A percentile compares a stretch with the other conserved stretches of the same genome.
Evolutionary conservation across 2,888 invertebrate genomes (phyloP).

Genomic region (Drosophila pseudotakahashii): DNA sequence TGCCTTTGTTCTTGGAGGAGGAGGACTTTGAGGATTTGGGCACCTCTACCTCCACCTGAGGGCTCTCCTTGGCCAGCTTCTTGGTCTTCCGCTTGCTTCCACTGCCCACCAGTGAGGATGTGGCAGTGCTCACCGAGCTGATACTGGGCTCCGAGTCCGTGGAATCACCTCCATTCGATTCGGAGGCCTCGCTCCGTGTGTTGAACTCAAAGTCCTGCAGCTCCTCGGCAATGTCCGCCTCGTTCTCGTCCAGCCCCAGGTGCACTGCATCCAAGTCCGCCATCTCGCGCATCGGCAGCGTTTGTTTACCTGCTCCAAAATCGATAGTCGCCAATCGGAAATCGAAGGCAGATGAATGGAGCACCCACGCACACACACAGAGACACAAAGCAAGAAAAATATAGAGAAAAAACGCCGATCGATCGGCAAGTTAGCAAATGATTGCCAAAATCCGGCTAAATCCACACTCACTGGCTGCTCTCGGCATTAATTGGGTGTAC

Average conservation of each 20-base stretch:
- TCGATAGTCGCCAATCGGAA: not conserved
- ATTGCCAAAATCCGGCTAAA: slow-evolving; percentile 1
- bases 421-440: slow-evolving; percentile 57
- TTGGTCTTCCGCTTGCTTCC: slow-evolving; percentile 65
- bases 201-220: slow-evolving; percentile 92
- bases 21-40: slow-evolving; percentile 38
- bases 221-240: slow-evolving; percentile 91
- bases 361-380: slow-evolving; percentile 49
- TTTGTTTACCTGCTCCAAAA: slow-evolving; percentile 63
- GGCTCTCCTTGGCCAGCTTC: slow-evolving; percentile 51
- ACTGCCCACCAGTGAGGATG: slow-evolving; percentile 85
- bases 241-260: slow-evolving; percentile 88
- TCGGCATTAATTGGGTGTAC: slow-evolving; percentile 30
- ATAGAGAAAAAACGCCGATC: slow-evolving; percentile 78
- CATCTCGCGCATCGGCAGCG: slow-evolving; percentile 82
- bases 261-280: slow-evolving; percentile 87
- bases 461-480: slow-evolving; percentile 52
- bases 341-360: slow-evolving; percentile 7
- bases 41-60: slow-evolving; percentile 11
- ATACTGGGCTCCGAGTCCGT: slow-evolving; percentile 89
- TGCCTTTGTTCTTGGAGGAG: slow-evolving; percentile 54
- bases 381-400: slow-evolving; percentile 63
- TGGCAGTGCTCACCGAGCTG: slow-evolving; percentile 89
- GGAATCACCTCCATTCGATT: slow-evolving; percentile 87
- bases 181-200: slow-evolving; percentile 95